Evolutionary conservation across 2,797 vertebrate genomes (phyloP).

Genomic region (Coreius guichenoti): DNA sequence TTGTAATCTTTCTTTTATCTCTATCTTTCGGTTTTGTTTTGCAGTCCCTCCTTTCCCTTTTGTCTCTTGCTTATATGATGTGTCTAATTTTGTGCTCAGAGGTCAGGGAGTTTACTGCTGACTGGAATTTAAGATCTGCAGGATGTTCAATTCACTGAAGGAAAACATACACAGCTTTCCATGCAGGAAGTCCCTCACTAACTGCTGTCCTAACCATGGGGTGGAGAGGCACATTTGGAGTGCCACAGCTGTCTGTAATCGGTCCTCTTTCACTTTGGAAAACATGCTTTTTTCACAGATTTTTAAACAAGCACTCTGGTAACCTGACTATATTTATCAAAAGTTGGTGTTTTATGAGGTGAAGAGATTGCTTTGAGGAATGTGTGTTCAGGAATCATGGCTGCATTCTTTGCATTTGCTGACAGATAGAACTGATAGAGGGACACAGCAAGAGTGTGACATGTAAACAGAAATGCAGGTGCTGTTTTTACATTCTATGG

Average conservation of each 20-base stretch:
- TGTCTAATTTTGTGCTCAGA: conserved; percentile 38
- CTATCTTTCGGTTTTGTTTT: not conserved
- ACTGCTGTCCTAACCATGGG: conserved; percentile 49
- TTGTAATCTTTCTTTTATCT: not conserved
- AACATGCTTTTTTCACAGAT: conserved; percentile 42
- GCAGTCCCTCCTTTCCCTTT: not conserved
- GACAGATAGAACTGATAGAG: conserved; percentile 55
- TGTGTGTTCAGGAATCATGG: conserved; percentile 57
- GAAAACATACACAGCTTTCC: conserved; percentile 61
- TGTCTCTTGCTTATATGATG: conserved; percentile 26
- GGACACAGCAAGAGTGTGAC: conserved; percentile 41
- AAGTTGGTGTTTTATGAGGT: conserved; percentile 55
- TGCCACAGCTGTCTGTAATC: conserved; percentile 31
- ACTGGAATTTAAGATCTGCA: conserved; percentile 52
- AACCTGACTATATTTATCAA: conserved; percentile 50
- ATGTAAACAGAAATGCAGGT: conserved; percentile 52
- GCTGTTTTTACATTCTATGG: conserved; percentile 40
- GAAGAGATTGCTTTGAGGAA: conserved; percentile 55
- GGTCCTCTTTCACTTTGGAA: conserved; percentile 35
- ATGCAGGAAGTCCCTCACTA: conserved; percentile 52
- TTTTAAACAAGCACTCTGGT: conserved; percentile 55
- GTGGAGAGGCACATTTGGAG: conserved; percentile 25
- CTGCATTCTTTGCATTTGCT: conserved; percentile 53
- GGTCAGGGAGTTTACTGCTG: conserved; percentile 34
- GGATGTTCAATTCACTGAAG: conserved; percentile 54